These are phyloP conservation scores for Synchiropus splendidus DNA, from an alignment of 2,113 vertebrate genomes.

Conservation along the genomic window DNA sequence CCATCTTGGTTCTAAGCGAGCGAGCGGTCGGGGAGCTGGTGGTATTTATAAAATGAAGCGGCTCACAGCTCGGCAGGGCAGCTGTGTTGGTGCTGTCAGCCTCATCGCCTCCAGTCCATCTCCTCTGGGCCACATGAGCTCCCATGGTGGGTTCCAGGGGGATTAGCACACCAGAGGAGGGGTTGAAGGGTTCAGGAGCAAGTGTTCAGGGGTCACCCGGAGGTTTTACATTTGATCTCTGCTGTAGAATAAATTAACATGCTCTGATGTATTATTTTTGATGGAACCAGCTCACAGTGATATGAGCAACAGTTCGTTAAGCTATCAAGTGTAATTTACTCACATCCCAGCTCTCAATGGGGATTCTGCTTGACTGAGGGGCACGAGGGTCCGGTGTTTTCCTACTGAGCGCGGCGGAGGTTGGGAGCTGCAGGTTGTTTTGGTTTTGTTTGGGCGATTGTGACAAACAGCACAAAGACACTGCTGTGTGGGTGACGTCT, in stretches of 20 bases:
- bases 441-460: constrained; percentile 9
- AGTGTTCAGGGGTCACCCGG: constrained; percentile 47
- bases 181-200: constrained; percentile 37
- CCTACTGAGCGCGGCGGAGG: constrained; percentile 4
- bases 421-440: constrained; percentile 20
- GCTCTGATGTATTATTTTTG: constrained; percentile 29
- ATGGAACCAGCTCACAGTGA: constrained; percentile 19
- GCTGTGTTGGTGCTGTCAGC: constrained; percentile 67
- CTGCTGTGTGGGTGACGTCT: constrained; percentile 7
- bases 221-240: constrained; percentile 43
- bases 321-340: constrained; percentile 24
- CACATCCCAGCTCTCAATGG: constrained; percentile 8
- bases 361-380: constrained; percentile 2
- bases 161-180: constrained; percentile 46
- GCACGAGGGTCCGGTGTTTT: constrained; percentile 16
- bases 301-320: constrained; percentile 18
- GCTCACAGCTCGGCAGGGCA: constrained; percentile 23
- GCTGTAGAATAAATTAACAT: constrained; percentile 29
- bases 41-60: constrained; percentile 5
- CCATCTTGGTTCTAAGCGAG: constrained; percentile 22
- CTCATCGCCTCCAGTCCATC: constrained; percentile 49
- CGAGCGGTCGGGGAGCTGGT: constrained; percentile 8
- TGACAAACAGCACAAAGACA: constrained; percentile 19
- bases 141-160: constrained; percentile 35
- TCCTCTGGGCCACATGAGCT: constrained; percentile 40